These are phyloP conservation scores for Drosophila paracracens DNA, from an alignment of 2,888 invertebrate species.

Conservation along the genomic window DNA sequence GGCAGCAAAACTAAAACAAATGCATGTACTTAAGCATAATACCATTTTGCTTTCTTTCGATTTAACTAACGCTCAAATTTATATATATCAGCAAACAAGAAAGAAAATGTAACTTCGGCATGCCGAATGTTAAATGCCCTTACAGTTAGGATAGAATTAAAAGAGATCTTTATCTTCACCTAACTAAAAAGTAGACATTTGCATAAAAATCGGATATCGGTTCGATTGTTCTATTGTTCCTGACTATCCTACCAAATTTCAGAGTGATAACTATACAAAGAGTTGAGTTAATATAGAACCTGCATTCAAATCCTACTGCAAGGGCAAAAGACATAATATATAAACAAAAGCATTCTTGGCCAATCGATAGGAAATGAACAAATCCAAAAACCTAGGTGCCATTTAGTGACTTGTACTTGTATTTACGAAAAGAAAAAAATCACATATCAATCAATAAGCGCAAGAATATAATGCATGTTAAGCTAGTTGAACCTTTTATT, in stretches of 20 bases:
- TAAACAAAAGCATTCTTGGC: constrained; percentile 12
- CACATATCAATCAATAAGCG: constrained; percentile 26
- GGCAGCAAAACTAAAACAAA: constrained; percentile 27
- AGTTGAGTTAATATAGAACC: not conserved
- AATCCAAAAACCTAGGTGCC: constrained; percentile 10
- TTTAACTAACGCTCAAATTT: constrained; percentile 28
- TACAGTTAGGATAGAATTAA: constrained; percentile 11
- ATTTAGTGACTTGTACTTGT: constrained; percentile 19
- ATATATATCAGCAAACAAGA: constrained; percentile 7
- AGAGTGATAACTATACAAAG: not conserved
- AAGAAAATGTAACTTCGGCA: constrained; percentile 6
- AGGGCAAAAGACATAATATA: not conserved
- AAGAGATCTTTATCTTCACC: not conserved
- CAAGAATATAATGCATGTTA: constrained; percentile 67
- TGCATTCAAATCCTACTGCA: constrained; percentile 6
- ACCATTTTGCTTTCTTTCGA: constrained; percentile 44
- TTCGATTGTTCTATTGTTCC: not conserved
- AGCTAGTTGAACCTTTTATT: constrained; percentile 48
- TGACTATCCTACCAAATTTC: not conserved
- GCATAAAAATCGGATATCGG: not conserved
- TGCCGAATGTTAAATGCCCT: constrained; percentile 17
- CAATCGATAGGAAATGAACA: constrained; percentile 6
- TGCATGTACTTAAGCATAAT: constrained; percentile 54
- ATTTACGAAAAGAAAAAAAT: constrained; percentile 12
- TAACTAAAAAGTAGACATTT: not conserved